Conservation (phyloP, 2,113 vertebrate species). For the Chiloscyllium plagiosum region DNA sequence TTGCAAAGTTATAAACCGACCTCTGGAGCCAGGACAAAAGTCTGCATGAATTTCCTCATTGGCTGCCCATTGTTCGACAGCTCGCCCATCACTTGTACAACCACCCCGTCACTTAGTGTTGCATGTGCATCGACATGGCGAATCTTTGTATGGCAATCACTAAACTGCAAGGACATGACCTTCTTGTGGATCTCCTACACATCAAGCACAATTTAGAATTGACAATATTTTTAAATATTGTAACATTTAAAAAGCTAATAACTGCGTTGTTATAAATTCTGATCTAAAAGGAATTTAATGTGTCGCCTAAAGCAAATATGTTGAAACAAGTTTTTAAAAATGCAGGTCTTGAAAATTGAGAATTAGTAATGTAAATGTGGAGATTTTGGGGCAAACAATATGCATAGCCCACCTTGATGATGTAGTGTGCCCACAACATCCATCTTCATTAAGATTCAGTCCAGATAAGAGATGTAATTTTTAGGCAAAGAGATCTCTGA, state of each 20-base stretch:
- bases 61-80: constrained; percentile 91
- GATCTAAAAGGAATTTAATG: background rate
- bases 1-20: constrained; percentile 53
- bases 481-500: background rate
- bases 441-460: background rate
- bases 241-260: background rate
- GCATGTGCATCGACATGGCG: constrained; percentile 93
- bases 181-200: constrained; percentile 96
- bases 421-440: background rate
- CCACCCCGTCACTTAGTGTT: constrained; percentile 87
- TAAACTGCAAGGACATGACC: constrained; percentile 95
- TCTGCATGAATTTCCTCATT: constrained; percentile 98
- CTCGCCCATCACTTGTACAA: constrained; percentile 94
- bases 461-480: background rate
- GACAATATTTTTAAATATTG: too few relatives aligned
- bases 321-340: background rate
- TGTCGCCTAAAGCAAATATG: background rate
- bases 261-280: background rate
- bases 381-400: background rate
- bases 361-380: background rate
- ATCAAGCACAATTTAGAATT: background rate
- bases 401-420: background rate
- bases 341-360: background rate
- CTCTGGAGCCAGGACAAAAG: constrained; percentile 94
- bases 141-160: constrained; percentile 96